phyloP scores from a whole-genome alignment of 2,888 invertebrate genomes.

The Clusia tigrina region DNA sequence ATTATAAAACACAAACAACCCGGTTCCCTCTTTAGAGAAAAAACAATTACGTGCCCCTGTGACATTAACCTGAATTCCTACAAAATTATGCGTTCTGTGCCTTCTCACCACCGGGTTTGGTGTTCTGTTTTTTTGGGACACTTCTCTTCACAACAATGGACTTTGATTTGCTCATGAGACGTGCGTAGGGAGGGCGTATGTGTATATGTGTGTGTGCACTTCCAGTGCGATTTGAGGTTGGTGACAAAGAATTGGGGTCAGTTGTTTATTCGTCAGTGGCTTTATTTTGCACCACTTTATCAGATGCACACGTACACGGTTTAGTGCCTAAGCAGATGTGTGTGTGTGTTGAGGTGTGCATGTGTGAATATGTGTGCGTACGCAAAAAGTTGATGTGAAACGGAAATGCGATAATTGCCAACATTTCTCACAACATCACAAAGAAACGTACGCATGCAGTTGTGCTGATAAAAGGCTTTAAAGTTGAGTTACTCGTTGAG shows the following conservation, averaged over 20 bases:
- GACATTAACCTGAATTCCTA: constrained; percentile 26
- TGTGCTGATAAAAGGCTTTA: background rate
- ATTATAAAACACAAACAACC: too few species aligned
- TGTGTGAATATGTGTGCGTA: background rate
- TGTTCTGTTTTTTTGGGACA: background rate
- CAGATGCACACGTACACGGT: constrained; percentile 3
- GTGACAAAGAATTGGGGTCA: constrained; percentile 29
- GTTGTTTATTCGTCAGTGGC: constrained; percentile 12
- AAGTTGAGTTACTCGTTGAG: too few species aligned
- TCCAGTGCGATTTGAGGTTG: constrained; percentile 4
- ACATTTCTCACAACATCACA: constrained; percentile 16
- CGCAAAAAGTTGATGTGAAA: constrained; percentile 8
- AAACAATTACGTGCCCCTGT: constrained; percentile 20
- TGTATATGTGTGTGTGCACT: background rate
- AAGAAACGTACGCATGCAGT: too few species aligned
- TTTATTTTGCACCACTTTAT: constrained; percentile 13
- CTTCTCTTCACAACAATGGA: too few species aligned
- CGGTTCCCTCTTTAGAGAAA: too few species aligned
- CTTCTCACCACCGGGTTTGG: background rate
- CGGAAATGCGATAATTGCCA: constrained; percentile 27
- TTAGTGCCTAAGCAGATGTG: background rate
- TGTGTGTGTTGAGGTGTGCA: background rate
- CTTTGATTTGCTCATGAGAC: too few species aligned
- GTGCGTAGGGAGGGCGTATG: background rate
- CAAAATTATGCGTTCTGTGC: background rate